These are phyloP conservation scores for Bostrychus sinensis DNA, from an alignment of 2,113 vertebrate genomes.

Conservation along the genomic window DNA sequence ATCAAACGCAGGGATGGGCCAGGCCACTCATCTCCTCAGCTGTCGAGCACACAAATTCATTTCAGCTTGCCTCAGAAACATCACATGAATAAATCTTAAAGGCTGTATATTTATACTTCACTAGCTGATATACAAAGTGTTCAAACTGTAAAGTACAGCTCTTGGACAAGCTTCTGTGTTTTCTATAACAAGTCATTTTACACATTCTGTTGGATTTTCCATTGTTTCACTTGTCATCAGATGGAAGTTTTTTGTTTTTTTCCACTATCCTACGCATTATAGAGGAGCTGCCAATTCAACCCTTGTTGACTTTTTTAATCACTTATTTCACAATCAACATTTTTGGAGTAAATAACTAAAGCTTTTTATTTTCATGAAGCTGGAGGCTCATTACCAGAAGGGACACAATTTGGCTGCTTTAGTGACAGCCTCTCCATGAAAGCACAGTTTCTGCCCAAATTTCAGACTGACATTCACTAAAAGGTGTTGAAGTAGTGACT, in stretches of 20 bases:
- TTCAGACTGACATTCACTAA: constrained; percentile 18
- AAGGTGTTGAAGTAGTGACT: constrained; percentile 33
- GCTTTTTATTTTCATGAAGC: constrained; percentile 17
- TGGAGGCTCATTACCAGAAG: constrained; percentile 22
- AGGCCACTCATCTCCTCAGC: constrained; percentile 10
- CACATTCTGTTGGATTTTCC: constrained; percentile 5
- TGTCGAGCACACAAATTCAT: constrained; percentile 31
- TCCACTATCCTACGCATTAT: constrained; percentile 20
- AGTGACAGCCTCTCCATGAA: background rate
- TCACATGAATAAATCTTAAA: constrained; percentile 41
- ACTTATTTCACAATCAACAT: constrained; percentile 22
- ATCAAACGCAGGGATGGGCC: constrained; percentile 42
- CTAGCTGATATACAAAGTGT: constrained; percentile 20
- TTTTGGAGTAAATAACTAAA: constrained; percentile 6
- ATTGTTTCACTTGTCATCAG: constrained; percentile 1
- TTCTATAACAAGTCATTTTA: constrained; percentile 1
- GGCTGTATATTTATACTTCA: constrained; percentile 23
- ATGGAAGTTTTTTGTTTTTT: constrained; percentile 2
- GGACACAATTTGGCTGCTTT: constrained; percentile 15
- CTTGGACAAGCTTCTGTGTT: background rate
- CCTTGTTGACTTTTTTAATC: constrained; percentile 16
- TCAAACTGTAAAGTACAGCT: background rate
- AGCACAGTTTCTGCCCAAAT: constrained; percentile 6
- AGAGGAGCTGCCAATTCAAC: constrained; percentile 24
- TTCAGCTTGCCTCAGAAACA: constrained; percentile 23